Evolutionary conservation across 2,888 invertebrate species (phyloP).

Genomic region (Lasius platythorax): DNA sequence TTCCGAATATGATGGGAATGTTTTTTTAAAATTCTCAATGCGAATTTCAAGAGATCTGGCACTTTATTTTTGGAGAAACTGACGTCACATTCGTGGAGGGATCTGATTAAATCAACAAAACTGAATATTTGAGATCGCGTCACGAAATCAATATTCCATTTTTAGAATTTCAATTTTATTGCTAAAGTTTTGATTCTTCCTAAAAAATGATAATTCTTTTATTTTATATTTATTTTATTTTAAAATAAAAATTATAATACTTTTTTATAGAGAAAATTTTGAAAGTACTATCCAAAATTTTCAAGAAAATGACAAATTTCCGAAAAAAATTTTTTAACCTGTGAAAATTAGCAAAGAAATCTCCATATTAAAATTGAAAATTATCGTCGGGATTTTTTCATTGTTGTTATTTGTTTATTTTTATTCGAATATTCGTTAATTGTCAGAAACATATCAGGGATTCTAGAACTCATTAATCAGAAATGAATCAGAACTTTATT

Average conservation of each 20-base stretch:
- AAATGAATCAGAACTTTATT: neutral
- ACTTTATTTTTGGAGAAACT: neutral
- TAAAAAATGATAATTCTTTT: conserved; percentile 4
- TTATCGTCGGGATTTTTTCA: neutral
- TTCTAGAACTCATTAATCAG: neutral
- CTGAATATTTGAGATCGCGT: neutral
- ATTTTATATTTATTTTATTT: neutral
- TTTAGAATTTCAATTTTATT: neutral
- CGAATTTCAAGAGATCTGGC: neutral
- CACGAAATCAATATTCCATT: neutral
- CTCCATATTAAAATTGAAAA: neutral
- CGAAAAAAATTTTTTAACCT: neutral
- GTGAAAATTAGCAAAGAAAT: neutral
- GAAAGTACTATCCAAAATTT: neutral
- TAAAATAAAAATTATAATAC: neutral
- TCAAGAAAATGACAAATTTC: neutral
- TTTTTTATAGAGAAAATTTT: neutral
- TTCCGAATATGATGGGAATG: neutral
- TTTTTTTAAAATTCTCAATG: neutral
- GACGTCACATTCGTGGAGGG: neutral
- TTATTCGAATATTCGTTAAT: neutral
- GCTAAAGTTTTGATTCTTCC: neutral
- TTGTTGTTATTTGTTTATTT: neutral
- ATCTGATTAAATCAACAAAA: neutral
- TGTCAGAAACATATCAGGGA: neutral